Percentiles rank a stretch among this genome's conserved stretches.
phyloP scores from a whole-genome alignment of 1,140 invertebrate genomes.

The Druon quercuslanigerum region DNA sequence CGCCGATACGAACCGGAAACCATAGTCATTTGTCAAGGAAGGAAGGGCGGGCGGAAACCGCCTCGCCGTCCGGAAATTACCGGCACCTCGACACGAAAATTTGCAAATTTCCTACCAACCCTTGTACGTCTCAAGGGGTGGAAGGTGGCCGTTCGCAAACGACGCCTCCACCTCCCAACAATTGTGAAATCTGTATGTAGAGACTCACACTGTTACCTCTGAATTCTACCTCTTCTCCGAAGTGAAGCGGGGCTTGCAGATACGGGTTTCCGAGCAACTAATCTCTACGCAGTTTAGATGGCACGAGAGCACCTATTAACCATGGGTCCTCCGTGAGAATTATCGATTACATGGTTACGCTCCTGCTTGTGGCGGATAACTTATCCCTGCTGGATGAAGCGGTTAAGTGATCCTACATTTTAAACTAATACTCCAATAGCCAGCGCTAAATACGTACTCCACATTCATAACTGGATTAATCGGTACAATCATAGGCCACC shows the following conservation, averaged over 20 bases:
- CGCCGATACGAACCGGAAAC: conserved; percentile 68
- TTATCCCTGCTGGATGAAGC: conserved; percentile 55
- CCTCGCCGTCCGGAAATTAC: conserved; percentile 71
- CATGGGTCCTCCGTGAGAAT: conserved; percentile 59
- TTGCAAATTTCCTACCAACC: conserved; percentile 70
- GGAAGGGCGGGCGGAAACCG: conserved; percentile 60
- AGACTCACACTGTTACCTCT: conserved; percentile 34
- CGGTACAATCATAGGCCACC: no score
- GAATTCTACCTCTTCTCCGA: conserved; percentile 16
- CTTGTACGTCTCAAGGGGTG: conserved; percentile 41
- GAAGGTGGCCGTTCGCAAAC: conserved; percentile 8
- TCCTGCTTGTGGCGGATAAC: conserved; percentile 50
- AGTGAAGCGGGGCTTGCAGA: conserved; percentile 36
- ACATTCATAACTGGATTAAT: no score
- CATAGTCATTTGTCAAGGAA: conserved; percentile 71
- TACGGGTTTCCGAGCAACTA: conserved; percentile 66
- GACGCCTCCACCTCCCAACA: conserved; percentile 1
- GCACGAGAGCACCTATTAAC: conserved; percentile 66
- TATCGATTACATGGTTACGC: conserved; percentile 62
- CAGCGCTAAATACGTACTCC: background rate
- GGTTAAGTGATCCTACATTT: conserved; percentile 44
- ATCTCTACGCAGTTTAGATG: conserved; percentile 71
- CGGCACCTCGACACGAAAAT: conserved; percentile 68
- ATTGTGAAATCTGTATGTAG: conserved; percentile 36
- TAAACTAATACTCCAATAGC: background rate